These are phyloP conservation scores for Nematolebias whitei DNA, from an alignment of 2,113 vertebrate genomes.

Conservation along the genomic window DNA sequence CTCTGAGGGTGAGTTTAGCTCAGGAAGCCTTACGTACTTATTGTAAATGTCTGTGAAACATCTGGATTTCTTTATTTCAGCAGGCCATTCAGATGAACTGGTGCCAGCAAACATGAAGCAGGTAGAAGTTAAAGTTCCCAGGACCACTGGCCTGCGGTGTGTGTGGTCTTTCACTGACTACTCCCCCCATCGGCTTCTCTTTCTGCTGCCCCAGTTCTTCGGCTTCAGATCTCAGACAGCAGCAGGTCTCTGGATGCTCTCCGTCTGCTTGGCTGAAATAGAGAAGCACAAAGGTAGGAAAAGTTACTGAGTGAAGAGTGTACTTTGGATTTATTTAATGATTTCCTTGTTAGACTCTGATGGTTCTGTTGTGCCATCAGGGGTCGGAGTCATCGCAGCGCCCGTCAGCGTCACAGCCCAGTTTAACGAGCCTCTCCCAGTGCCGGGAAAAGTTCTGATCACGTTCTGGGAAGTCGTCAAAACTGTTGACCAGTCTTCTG, in stretches of 20 bases:
- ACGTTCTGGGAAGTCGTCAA: constrained; percentile 52
- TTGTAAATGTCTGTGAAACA: not conserved
- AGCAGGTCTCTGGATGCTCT: constrained; percentile 70
- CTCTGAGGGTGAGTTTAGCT: not conserved
- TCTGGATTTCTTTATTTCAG: not conserved
- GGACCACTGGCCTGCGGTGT: constrained; percentile 27
- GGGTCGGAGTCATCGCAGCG: constrained; percentile 64
- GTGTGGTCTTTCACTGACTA: constrained; percentile 43
- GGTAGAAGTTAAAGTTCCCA: constrained; percentile 51
- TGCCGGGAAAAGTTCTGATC: constrained; percentile 46
- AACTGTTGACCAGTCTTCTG: not conserved
- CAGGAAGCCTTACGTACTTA: not conserved
- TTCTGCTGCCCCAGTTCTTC: constrained; percentile 30
- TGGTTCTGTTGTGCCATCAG: constrained; percentile 44
- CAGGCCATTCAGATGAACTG: constrained; percentile 27
- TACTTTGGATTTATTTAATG: not conserved
- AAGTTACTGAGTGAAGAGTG: not conserved
- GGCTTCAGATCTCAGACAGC: constrained; percentile 29
- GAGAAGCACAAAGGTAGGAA: constrained; percentile 74
- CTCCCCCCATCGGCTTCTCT: constrained; percentile 40
- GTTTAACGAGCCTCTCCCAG: constrained; percentile 55
- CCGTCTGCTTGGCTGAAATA: constrained; percentile 74
- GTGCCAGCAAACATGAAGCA: constrained; percentile 30
- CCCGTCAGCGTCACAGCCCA: constrained; percentile 54
- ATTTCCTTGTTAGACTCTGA: not conserved